These are phyloP conservation scores for Helicoverpa armigera DNA, from an alignment of 1,140 invertebrate genomes.

Conservation along the genomic window DNA sequence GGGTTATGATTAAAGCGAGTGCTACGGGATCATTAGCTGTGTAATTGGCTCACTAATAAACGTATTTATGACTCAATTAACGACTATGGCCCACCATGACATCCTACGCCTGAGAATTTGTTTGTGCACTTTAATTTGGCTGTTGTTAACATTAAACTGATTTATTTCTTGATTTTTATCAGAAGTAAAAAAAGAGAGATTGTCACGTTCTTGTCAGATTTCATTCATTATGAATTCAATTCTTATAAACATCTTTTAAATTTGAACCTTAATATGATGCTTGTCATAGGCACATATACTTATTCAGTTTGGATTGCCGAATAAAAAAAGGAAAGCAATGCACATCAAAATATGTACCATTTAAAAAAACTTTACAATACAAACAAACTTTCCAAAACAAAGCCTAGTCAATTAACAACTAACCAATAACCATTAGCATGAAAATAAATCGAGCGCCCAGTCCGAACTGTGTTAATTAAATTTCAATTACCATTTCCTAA, in stretches of 20 bases:
- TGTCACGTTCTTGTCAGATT: too few relatives aligned
- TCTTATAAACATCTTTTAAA: too few relatives aligned
- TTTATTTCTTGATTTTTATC: not conserved
- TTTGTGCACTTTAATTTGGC: not conserved
- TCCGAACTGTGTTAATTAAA: slow-evolving; percentile 20
- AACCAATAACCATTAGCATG: not conserved
- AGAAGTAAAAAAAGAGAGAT: not conserved
- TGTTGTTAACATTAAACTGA: not conserved
- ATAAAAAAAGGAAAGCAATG: too few relatives aligned
- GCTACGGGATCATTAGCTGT: not conserved
- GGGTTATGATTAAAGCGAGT: slow-evolving; percentile 12
- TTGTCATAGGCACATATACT: too few relatives aligned
- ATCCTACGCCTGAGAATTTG: not conserved
- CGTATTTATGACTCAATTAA: slow-evolving; percentile 32
- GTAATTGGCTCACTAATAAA: not conserved
- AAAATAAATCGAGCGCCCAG: not conserved
- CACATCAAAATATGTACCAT: too few relatives aligned
- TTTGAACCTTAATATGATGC: too few relatives aligned
- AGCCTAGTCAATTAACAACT: not conserved
- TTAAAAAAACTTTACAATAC: too few relatives aligned
- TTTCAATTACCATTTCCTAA: slow-evolving; percentile 38
- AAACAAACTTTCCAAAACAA: not conserved
- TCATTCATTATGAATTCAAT: too few relatives aligned
- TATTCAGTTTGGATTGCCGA: too few relatives aligned
- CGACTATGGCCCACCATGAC: not conserved